These are phyloP conservation scores for Diorhabda elongata DNA, from an alignment of 1,140 invertebrate species.

Conservation along the genomic window DNA sequence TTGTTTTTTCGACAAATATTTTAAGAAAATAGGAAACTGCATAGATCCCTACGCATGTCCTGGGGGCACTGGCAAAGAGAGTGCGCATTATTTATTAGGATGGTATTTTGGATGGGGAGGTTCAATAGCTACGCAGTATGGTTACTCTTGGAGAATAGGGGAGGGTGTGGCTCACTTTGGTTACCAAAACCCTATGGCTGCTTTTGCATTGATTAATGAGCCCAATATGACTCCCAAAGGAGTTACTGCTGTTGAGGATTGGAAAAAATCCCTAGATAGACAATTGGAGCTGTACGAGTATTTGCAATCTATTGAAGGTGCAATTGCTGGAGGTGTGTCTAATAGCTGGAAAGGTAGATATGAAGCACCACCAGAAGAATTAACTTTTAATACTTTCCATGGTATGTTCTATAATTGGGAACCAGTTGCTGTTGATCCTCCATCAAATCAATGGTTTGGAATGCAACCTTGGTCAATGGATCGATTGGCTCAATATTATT, in stretches of 20 bases:
- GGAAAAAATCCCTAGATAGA: slow-evolving; percentile 24
- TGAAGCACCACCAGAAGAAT: slow-evolving; percentile 20
- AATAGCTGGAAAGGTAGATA: slow-evolving; percentile 30
- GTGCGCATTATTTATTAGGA: slow-evolving; percentile 25
- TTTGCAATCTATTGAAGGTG: slow-evolving; percentile 27
- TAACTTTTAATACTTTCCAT: slow-evolving; percentile 23
- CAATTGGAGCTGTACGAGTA: slow-evolving; percentile 29
- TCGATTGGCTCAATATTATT: slow-evolving; percentile 30
- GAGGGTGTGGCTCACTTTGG: slow-evolving; percentile 24
- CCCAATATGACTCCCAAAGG: slow-evolving; percentile 24
- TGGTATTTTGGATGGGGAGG: slow-evolving; percentile 29
- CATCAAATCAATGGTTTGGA: slow-evolving; percentile 29
- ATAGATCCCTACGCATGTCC: slow-evolving; percentile 22
- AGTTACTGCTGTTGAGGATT: slow-evolving; percentile 23
- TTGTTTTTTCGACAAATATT: slow-evolving; percentile 27
- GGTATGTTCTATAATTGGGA: slow-evolving; percentile 31
- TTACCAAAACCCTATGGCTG: slow-evolving; percentile 28
- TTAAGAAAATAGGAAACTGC: slow-evolving; percentile 17
- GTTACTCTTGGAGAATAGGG: slow-evolving; percentile 27
- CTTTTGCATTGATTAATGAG: slow-evolving; percentile 22
- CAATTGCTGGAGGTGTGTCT: slow-evolving; percentile 28
- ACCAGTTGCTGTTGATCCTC: slow-evolving; percentile 25
- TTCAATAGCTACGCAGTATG: slow-evolving; percentile 13
- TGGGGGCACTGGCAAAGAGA: slow-evolving; percentile 24
- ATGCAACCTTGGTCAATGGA: slow-evolving; percentile 31